phyloP scores from a whole-genome alignment of 2,113 vertebrate species.

The Dermatemys mawii region DNA sequence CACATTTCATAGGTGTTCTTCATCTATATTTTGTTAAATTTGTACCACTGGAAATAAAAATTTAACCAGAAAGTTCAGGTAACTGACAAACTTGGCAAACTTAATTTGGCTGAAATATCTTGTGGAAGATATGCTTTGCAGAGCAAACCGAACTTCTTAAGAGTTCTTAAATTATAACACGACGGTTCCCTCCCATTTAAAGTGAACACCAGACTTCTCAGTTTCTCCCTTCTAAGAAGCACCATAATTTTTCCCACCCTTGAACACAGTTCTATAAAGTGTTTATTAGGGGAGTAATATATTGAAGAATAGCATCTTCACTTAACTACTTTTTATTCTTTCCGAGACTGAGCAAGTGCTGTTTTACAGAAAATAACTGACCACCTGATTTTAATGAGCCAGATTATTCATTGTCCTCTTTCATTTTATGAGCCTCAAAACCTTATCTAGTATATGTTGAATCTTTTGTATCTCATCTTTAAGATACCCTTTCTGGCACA shows the following conservation, averaged over 20 bases:
- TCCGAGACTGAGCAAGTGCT: background rate
- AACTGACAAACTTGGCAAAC: background rate
- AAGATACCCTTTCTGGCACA: background rate
- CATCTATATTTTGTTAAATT: background rate
- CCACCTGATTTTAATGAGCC: background rate
- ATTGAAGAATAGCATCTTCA: background rate
- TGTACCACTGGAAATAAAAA: background rate
- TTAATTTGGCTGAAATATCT: constrained; percentile 5
- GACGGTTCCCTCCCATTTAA: background rate
- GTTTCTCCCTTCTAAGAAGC: background rate
- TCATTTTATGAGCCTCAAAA: background rate
- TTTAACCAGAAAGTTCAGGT: background rate
- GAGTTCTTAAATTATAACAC: too few relatives aligned
- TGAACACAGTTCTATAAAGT: background rate
- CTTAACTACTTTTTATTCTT: background rate
- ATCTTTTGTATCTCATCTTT: background rate
- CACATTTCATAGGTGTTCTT: background rate
- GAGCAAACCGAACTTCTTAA: too few relatives aligned
- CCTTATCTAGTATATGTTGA: background rate
- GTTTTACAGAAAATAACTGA: background rate
- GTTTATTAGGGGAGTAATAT: background rate
- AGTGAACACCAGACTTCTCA: background rate
- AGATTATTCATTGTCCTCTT: background rate
- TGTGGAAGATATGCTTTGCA: background rate
- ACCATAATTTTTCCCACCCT: background rate